Percentiles rank a stretch among this genome's conserved stretches.
phyloP scores from a whole-genome alignment of 2,113 vertebrate species.

The Eupsittula cactorum region DNA sequence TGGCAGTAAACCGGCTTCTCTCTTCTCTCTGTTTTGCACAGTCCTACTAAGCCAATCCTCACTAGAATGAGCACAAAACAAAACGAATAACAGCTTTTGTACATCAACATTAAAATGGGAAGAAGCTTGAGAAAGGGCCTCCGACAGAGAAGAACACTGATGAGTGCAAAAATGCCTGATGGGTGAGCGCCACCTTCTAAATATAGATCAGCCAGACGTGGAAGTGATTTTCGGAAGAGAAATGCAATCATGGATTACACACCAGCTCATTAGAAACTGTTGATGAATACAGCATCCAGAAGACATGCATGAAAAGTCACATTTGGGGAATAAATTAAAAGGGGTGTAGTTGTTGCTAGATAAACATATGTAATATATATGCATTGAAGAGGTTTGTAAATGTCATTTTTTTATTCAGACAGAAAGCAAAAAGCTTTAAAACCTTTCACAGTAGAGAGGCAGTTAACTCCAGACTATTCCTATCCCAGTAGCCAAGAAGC shows the following conservation, averaged over 20 bases:
- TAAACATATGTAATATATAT: conserved; percentile 75
- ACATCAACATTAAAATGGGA: conserved; percentile 79
- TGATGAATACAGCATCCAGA: conserved; percentile 69
- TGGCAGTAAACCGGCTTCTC: conserved; percentile 46
- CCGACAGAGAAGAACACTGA: conserved; percentile 48
- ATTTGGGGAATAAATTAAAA: conserved; percentile 74
- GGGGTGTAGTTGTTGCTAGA: conserved; percentile 70
- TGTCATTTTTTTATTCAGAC: conserved; percentile 75
- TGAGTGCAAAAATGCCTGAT: conserved; percentile 43
- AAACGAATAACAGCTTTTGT: conserved; percentile 80
- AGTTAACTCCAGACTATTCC: conserved; percentile 68
- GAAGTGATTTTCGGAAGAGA: conserved; percentile 67
- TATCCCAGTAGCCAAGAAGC: conserved; percentile 68
- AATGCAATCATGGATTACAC: conserved; percentile 70
- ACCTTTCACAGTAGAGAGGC: conserved; percentile 68
- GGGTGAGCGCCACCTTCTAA: conserved; percentile 65
- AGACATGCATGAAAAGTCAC: conserved; percentile 76
- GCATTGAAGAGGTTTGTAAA: conserved; percentile 74
- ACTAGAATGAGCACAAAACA: conserved; percentile 87
- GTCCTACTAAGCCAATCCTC: conserved; percentile 84
- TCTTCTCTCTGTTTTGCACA: conserved; percentile 66
- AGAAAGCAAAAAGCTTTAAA: conserved; percentile 77
- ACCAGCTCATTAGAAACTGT: conserved; percentile 78
- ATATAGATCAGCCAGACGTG: conserved; percentile 66
- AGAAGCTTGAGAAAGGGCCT: conserved; percentile 67